phyloP scores from a whole-genome alignment of 2,888 invertebrate species.

The Gymnocheta viridis region DNA sequence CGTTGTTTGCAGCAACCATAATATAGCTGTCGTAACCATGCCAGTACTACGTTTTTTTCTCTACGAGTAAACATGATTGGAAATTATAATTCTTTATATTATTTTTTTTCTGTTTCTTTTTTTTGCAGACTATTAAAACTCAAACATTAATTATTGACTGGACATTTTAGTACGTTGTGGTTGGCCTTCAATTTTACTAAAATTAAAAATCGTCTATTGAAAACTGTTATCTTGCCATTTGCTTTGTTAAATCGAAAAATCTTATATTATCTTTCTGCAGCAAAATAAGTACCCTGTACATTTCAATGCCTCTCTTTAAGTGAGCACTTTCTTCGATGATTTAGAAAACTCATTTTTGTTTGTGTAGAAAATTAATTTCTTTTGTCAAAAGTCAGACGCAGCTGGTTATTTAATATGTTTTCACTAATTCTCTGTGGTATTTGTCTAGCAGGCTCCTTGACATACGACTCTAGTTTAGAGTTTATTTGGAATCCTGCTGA shows the following conservation, averaged over 20 bases:
- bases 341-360: background rate
- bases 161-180: no score
- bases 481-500: constrained; percentile 63
- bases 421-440: no score
- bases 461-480: background rate
- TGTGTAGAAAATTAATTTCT: constrained; percentile 28
- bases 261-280: constrained; percentile 22
- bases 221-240: background rate
- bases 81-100: no score
- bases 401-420: constrained; percentile 20
- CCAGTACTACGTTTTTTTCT: no score
- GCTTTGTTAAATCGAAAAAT: background rate
- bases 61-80: no score
- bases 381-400: constrained; percentile 27
- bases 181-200: background rate
- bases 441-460: constrained; percentile 5
- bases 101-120: no score
- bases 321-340: constrained; percentile 1
- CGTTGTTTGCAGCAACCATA: no score
- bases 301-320: background rate
- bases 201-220: no score
- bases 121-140: no score
- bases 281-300: constrained; percentile 10
- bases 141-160: no score
- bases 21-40: no score